Percentiles rank a stretch among this genome's conserved stretches.
Conservation (phyloP, 1,140 invertebrate genomes). For the Lepidurus packardi region DNA sequence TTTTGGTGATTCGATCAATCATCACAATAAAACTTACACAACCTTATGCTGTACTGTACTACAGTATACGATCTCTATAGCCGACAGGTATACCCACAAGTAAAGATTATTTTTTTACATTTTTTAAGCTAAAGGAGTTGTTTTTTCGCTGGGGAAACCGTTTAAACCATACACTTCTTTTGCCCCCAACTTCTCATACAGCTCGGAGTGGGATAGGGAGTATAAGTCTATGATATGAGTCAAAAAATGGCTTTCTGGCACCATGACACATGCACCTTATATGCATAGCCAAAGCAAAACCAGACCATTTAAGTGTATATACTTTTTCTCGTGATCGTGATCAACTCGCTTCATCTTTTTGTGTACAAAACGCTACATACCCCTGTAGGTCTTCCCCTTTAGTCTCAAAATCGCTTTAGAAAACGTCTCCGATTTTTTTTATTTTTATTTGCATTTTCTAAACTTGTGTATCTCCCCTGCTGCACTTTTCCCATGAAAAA, state of each 20-base stretch:
- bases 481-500: slow-evolving; percentile 10
- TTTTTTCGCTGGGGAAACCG: neutral
- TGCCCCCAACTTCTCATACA: too few species aligned
- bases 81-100: too few species aligned
- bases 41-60: neutral
- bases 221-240: too few species aligned
- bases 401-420: neutral
- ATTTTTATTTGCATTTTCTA: neutral
- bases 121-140: neutral
- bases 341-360: neutral
- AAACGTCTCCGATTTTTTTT: neutral
- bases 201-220: too few species aligned
- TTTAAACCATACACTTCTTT: neutral
- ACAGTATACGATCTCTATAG: too few species aligned
- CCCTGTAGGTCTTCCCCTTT: neutral
- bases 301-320: neutral
- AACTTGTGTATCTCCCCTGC: neutral
- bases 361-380: neutral
- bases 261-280: slow-evolving; percentile 6
- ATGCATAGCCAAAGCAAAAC: neutral
- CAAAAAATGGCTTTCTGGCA: neutral
- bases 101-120: too few species aligned
- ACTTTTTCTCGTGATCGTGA: neutral
- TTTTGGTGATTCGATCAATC: neutral
- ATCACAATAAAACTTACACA: neutral